Evolutionary conservation across 1,140 invertebrate genomes (phyloP).

Genomic region (Adoxophyes honmai): DNA sequence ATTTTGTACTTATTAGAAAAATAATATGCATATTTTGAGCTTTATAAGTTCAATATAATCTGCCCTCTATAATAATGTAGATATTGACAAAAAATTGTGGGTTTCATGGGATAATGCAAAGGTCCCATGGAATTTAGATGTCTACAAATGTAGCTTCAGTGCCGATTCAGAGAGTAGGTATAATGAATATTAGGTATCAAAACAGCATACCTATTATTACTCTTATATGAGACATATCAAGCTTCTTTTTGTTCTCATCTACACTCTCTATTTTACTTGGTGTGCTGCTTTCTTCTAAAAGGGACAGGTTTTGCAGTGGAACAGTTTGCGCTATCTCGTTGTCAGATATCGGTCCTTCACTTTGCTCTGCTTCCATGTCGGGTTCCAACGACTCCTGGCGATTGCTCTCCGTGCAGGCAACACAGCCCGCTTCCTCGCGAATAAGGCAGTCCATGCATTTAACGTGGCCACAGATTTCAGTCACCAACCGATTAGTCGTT

Average conservation of each 20-base stretch:
- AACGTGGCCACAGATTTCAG: slow-evolving; percentile 76
- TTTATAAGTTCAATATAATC: no score
- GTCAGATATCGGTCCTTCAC: not conserved
- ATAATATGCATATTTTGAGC: no score
- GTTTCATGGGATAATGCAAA: no score
- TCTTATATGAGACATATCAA: slow-evolving; percentile 54
- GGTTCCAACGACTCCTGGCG: slow-evolving; percentile 15
- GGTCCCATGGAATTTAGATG: no score
- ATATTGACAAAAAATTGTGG: no score
- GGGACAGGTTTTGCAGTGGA: no score
- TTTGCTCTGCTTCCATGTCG: slow-evolving; percentile 17
- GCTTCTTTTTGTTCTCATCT: slow-evolving; percentile 47
- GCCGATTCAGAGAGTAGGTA: no score
- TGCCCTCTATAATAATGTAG: no score
- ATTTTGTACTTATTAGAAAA: no score
- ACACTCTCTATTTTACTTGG: slow-evolving; percentile 15
- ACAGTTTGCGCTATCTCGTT: no score
- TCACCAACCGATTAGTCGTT: slow-evolving; percentile 75
- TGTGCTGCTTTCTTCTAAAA: slow-evolving; percentile 6
- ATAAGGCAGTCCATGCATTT: slow-evolving; percentile 76
- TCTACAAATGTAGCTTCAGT: no score
- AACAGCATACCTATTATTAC: slow-evolving; percentile 43
- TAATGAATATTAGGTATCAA: not conserved
- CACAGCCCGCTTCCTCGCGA: slow-evolving; percentile 70
- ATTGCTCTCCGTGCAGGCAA: slow-evolving; percentile 44